phyloP scores from a whole-genome alignment of 1,140 invertebrate genomes.

The Lanistes nyassanus region DNA sequence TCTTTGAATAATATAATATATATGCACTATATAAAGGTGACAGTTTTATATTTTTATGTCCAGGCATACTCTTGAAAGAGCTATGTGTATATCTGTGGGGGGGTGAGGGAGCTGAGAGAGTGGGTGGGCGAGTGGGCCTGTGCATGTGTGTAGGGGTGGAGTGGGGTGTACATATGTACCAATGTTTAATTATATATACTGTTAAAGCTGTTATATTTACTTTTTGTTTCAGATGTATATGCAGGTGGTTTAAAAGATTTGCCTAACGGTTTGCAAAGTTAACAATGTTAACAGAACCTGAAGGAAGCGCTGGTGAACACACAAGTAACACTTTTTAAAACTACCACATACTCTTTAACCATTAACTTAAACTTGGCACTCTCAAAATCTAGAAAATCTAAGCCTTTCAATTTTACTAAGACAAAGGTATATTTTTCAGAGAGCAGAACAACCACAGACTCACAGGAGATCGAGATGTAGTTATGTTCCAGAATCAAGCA shows the following conservation, averaged over 20 bases:
- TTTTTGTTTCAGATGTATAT: background rate
- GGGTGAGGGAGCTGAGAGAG: background rate
- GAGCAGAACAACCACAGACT: no score
- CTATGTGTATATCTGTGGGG: background rate
- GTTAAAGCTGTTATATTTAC: background rate
- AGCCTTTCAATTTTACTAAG: no score
- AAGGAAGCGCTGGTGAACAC: no score
- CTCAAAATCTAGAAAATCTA: no score
- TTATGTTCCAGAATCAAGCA: no score
- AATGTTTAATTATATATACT: background rate
- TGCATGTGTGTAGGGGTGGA: constrained; percentile 6
- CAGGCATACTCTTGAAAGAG: background rate
- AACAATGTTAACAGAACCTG: background rate
- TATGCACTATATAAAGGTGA: background rate
- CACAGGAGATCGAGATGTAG: no score
- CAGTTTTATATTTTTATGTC: background rate
- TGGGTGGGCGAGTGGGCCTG: background rate
- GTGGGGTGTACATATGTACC: background rate
- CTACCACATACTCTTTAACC: no score
- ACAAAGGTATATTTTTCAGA: no score
- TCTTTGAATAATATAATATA: background rate
- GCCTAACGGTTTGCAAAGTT: background rate
- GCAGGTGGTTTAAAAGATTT: background rate
- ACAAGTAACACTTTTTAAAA: no score
- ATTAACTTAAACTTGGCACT: no score